These are phyloP conservation scores for Protobothrops mucrosquamatus DNA, from an alignment of 2,113 vertebrate genomes.

Conservation along the genomic window DNA sequence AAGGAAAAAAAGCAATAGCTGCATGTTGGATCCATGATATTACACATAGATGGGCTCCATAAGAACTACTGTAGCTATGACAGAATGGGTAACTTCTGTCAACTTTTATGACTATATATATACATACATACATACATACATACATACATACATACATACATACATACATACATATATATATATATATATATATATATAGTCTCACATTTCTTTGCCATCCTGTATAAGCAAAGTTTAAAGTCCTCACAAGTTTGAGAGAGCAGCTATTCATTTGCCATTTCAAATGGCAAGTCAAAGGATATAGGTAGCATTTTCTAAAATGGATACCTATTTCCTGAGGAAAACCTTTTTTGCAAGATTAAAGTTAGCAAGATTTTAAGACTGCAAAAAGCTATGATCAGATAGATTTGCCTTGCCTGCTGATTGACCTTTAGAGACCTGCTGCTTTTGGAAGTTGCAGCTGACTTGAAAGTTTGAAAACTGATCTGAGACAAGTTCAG, in stretches of 20 bases:
- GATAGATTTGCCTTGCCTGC: neutral
- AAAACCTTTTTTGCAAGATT: neutral
- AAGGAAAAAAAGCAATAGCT: neutral
- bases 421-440: neutral
- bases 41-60: neutral
- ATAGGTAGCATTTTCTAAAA: neutral
- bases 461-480: neutral
- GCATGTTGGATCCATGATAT: neutral
- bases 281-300: neutral
- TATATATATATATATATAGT: neutral
- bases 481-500: neutral
- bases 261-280: neutral
- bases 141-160: too few species aligned
- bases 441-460: neutral
- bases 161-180: too few species aligned
- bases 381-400: neutral
- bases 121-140: too few species aligned
- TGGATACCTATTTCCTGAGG: neutral
- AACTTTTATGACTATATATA: neutral
- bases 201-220: neutral
- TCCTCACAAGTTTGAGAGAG: neutral
- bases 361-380: constrained; percentile 3
- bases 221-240: neutral
- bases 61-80: neutral
- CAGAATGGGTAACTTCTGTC: neutral